Conservation (phyloP, 2,113 vertebrate genomes). For the Leucoraja erinaceus region DNA sequence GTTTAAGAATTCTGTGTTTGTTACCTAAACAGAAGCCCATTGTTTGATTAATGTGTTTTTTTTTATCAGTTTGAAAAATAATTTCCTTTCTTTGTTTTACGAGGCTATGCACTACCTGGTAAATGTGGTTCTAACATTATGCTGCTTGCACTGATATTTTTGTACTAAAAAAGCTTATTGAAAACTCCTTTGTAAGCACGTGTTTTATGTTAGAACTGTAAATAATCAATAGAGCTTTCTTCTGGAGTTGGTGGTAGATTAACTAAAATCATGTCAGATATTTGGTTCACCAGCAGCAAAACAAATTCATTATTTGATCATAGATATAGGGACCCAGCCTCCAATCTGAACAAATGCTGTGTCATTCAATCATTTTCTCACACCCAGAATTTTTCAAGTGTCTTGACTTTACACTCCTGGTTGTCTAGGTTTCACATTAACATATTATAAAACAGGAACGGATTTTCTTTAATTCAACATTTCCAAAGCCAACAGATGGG, state of each 20-base stretch:
- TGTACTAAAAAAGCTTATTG: conserved; percentile 36
- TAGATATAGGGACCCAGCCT: not conserved
- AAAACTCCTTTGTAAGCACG: conserved; percentile 26
- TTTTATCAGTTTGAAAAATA: conserved; percentile 8
- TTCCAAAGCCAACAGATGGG: not conserved
- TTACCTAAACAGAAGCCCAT: not conserved
- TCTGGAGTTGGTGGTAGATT: not conserved
- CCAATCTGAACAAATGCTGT: not conserved
- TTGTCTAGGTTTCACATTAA: not conserved
- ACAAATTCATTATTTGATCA: not conserved
- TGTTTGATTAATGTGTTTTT: conserved; percentile 4
- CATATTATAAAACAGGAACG: not conserved
- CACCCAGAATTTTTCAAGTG: not conserved
- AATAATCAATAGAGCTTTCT: not conserved
- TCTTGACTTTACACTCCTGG: not conserved
- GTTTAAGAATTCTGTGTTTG: not conserved
- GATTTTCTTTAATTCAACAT: not conserved
- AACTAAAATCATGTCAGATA: not conserved
- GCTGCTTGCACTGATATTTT: conserved; percentile 37
- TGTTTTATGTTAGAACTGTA: conserved; percentile 31
- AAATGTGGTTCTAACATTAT: conserved; percentile 34
- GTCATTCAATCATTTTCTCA: not conserved
- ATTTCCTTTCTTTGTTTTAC: conserved; percentile 25
- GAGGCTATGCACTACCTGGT: conserved; percentile 34
- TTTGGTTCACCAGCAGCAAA: not conserved